Conservation (phyloP, 1,140 invertebrate genomes). For the Sarcophaga peregrina region DNA sequence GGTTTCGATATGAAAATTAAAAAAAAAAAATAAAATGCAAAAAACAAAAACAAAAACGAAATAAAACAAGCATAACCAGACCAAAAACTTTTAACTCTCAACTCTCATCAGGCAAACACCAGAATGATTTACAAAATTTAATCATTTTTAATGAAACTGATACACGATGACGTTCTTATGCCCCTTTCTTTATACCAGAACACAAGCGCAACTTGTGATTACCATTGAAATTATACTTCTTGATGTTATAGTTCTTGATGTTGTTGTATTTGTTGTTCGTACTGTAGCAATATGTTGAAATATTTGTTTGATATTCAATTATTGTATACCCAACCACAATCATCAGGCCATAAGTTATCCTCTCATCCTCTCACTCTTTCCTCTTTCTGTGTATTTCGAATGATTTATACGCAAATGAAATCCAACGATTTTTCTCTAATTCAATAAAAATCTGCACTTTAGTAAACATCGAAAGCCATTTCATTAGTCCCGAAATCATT, state of each 20-base stretch:
- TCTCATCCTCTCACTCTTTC: no score
- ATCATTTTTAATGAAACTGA: neutral
- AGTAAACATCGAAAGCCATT: constrained; percentile 36
- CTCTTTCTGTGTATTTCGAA: neutral
- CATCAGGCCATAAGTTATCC: no score
- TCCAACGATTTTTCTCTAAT: constrained; percentile 21
- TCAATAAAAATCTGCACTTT: constrained; percentile 35
- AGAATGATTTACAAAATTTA: neutral
- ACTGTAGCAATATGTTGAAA: no score
- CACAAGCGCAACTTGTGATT: no score
- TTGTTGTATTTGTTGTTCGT: no score
- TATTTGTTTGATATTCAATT: no score
- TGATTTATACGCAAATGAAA: constrained; percentile 24
- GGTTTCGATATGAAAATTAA: constrained; percentile 43
- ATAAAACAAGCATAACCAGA: neutral
- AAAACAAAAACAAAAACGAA: neutral
- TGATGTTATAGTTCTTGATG: no score
- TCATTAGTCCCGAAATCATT: constrained; percentile 23
- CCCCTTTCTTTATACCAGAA: no score
- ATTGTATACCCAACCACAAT: no score
- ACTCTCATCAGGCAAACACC: neutral
- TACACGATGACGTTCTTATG: neutral
- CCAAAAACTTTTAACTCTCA: no score
- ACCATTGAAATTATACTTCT: no score
- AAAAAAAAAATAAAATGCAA: constrained; percentile 8